These are phyloP conservation scores for Cololabis saira DNA, from an alignment of 2,113 vertebrate species.

Conservation along the genomic window DNA sequence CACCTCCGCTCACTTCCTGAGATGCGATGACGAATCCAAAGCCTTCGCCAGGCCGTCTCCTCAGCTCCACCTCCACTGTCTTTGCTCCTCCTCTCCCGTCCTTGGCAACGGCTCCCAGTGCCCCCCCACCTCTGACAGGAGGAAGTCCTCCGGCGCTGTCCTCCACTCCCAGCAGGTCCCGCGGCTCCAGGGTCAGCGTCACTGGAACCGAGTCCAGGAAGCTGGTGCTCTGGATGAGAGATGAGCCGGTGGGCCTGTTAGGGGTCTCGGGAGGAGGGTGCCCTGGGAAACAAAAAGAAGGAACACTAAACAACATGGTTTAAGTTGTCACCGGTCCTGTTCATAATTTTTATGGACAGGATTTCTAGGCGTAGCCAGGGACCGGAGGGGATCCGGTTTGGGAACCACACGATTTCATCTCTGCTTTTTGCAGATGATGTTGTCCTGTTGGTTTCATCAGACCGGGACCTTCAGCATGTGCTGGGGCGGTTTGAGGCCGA, in stretches of 20 bases:
- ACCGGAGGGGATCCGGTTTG: no score
- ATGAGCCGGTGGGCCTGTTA: slow-evolving; percentile 28
- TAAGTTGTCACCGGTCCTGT: no score
- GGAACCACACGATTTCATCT: no score
- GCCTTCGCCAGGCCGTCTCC: slow-evolving; percentile 77
- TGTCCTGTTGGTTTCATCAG: no score
- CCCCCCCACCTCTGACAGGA: slow-evolving; percentile 39
- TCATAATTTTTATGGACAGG: no score
- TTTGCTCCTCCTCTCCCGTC: slow-evolving; percentile 43
- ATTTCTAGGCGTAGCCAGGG: no score
- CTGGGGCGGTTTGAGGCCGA: no score
- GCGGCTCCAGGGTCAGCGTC: slow-evolving; percentile 80
- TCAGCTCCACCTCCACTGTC: slow-evolving; percentile 78
- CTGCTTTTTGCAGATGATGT: no score
- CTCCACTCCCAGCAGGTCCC: slow-evolving; percentile 75
- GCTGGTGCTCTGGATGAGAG: slow-evolving; percentile 83
- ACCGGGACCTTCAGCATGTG: no score
- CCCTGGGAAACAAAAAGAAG: slow-evolving; percentile 21
- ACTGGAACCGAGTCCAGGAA: slow-evolving; percentile 84
- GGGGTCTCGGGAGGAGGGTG: slow-evolving; percentile 38
- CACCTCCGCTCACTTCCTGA: slow-evolving; percentile 77
- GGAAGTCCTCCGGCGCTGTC: slow-evolving; percentile 60
- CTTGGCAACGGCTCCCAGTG: slow-evolving; percentile 22
- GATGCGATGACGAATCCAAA: slow-evolving; percentile 84
- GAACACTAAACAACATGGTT: neutral